phyloP scores from a whole-genome alignment of 2,797 vertebrate species.

The Sebastes iracundus region DNA sequence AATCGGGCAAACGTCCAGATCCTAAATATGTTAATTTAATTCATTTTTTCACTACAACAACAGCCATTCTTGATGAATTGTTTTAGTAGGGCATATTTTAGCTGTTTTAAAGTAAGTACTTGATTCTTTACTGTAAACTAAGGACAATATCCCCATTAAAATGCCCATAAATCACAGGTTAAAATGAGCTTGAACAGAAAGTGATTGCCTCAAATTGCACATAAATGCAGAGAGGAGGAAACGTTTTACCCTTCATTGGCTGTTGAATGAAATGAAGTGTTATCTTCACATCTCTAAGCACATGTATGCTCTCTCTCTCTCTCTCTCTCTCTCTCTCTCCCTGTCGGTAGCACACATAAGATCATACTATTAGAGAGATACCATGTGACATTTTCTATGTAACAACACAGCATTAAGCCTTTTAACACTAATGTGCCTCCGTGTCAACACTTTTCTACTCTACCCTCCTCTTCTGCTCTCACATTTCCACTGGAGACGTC shows the following conservation, averaged over 20 bases:
- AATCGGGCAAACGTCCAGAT: conserved; percentile 22
- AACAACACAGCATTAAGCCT: not conserved
- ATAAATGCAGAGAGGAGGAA: not conserved
- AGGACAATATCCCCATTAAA: not conserved
- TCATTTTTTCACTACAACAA: not conserved
- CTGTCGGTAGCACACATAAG: not conserved
- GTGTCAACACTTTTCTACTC: not conserved
- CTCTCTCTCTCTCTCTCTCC: not conserved
- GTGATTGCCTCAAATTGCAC: not conserved
- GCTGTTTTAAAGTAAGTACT: not conserved
- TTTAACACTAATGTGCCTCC: conserved; percentile 10
- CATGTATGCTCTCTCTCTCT: not conserved
- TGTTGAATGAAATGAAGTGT: not conserved
- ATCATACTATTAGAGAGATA: not conserved
- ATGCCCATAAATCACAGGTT: not conserved
- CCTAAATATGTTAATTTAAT: not conserved
- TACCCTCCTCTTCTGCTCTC: not conserved
- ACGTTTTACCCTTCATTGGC: not conserved
- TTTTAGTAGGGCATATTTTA: not conserved
- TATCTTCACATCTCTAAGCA: not conserved
- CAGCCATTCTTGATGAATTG: not conserved
- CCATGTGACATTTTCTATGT: conserved; percentile 3
- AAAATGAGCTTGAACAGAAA: not conserved
- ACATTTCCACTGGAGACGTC: not conserved
- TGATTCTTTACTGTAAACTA: not conserved